A percentile compares a stretch with the other conserved stretches of the same genome.
Conservation (phyloP, 2,888 invertebrate species). For the Shargacucullia verbasci region DNA sequence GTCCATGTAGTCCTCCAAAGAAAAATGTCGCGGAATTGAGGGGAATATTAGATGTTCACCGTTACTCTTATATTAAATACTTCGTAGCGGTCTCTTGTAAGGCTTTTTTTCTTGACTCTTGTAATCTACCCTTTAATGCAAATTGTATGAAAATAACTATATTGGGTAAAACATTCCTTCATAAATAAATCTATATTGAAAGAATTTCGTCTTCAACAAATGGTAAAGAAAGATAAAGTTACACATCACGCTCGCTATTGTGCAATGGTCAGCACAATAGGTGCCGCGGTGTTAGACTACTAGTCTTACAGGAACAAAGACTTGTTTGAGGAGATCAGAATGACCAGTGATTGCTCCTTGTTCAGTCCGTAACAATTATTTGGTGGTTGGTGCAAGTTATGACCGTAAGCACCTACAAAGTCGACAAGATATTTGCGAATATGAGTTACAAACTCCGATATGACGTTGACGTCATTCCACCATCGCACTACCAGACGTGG, state of each 20-base stretch:
- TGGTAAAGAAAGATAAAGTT: conserved; percentile 38
- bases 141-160: too few relatives aligned
- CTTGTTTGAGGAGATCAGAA: conserved; percentile 54
- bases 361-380: conserved; percentile 55
- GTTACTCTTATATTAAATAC: too few relatives aligned
- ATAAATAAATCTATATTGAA: conserved; percentile 20
- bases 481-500: too few relatives aligned
- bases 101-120: too few relatives aligned
- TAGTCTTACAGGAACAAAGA: conserved; percentile 70
- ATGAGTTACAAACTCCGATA: too few relatives aligned
- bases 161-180: conserved; percentile 6
- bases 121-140: too few relatives aligned
- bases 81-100: too few relatives aligned
- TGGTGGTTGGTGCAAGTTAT: conserved; percentile 47
- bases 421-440: too few relatives aligned
- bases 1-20: too few relatives aligned
- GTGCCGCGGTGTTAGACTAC: conserved; percentile 62
- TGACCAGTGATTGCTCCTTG: conserved; percentile 69
- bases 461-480: too few relatives aligned
- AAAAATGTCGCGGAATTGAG: too few relatives aligned
- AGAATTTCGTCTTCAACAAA: conserved; percentile 28
- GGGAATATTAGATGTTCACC: too few relatives aligned
- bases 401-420: neutral
- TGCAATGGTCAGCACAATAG: conserved; percentile 46
- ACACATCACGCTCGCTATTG: conserved; percentile 56